Conservation (phyloP, 1,140 invertebrate genomes). For the Brachionus manjavacas region DNA sequence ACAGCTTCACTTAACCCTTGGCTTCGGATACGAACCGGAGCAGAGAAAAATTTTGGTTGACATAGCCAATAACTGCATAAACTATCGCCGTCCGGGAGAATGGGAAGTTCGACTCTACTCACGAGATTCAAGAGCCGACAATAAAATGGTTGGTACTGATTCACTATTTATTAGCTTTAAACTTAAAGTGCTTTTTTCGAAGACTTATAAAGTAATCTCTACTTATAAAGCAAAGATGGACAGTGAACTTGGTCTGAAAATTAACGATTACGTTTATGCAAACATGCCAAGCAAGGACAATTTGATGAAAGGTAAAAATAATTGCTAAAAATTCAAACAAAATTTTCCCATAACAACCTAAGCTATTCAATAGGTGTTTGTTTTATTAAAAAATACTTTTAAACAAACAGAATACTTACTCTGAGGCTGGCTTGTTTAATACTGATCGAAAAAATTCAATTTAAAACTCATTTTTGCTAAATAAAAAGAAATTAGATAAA, state of each 20-base stretch:
- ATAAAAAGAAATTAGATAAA: neutral
- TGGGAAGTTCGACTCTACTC: conserved; percentile 35
- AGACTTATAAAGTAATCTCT: conserved; percentile 20
- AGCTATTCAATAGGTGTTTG: neutral
- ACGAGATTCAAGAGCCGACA: conserved; percentile 33
- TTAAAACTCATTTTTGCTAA: neutral
- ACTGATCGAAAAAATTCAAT: neutral
- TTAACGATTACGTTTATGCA: conserved; percentile 20
- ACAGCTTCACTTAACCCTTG: conserved; percentile 32
- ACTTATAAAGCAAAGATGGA: neutral
- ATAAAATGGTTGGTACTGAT: neutral
- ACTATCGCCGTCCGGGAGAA: neutral
- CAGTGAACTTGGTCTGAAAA: conserved; percentile 18
- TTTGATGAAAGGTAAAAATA: conserved; percentile 36
- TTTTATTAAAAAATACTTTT: neutral
- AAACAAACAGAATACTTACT: neutral
- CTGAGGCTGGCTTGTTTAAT: neutral
- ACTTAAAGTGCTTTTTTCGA: neutral
- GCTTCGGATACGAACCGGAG: conserved; percentile 7
- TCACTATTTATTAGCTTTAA: neutral
- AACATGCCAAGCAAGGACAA: conserved; percentile 10
- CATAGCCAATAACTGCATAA: neutral
- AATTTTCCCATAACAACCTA: neutral
- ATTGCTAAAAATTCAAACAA: neutral
- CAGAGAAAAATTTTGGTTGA: conserved; percentile 15